A percentile compares a stretch with the other conserved stretches of the same genome.
phyloP scores from a whole-genome alignment of 2,113 vertebrate genomes.

The Prochilodus magdalenae region DNA sequence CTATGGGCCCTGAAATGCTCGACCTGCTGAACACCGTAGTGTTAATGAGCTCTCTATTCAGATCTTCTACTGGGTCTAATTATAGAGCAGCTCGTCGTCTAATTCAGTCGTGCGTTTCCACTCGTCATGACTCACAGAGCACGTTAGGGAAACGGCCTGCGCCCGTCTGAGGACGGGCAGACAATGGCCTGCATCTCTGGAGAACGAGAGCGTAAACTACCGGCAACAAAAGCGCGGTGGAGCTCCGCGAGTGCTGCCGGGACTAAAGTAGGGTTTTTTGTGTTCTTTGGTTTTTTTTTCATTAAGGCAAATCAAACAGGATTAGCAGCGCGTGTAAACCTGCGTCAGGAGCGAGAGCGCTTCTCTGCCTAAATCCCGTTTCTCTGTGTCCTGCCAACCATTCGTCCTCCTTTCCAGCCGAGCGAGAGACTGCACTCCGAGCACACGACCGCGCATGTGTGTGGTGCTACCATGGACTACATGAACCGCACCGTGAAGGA shows the following conservation, averaged over 20 bases:
- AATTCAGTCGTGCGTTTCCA: background rate
- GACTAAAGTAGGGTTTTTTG: constrained; percentile 65
- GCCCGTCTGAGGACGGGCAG: background rate
- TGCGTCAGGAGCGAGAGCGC: constrained; percentile 59
- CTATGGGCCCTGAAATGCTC: background rate
- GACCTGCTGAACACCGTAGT: background rate
- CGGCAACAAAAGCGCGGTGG: constrained; percentile 30
- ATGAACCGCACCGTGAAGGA: constrained; percentile 33
- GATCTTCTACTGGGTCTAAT: background rate
- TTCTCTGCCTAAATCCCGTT: constrained; percentile 67
- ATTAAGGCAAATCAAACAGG: constrained; percentile 71
- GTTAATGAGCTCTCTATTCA: constrained; percentile 4
- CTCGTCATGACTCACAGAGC: background rate
- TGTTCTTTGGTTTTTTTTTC: constrained; percentile 25
- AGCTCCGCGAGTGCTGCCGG: constrained; percentile 44
- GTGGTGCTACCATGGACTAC: background rate
- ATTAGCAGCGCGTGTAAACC: constrained; percentile 67
- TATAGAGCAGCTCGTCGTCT: background rate
- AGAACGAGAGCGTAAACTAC: constrained; percentile 1
- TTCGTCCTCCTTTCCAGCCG: constrained; percentile 41
- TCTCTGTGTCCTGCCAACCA: constrained; percentile 69
- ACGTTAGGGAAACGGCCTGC: background rate
- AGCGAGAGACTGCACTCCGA: background rate
- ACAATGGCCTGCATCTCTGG: constrained; percentile 10
- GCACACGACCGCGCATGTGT: background rate